These are phyloP conservation scores for Dynastes tityus DNA, from an alignment of 2,888 invertebrate species.

Conservation along the genomic window DNA sequence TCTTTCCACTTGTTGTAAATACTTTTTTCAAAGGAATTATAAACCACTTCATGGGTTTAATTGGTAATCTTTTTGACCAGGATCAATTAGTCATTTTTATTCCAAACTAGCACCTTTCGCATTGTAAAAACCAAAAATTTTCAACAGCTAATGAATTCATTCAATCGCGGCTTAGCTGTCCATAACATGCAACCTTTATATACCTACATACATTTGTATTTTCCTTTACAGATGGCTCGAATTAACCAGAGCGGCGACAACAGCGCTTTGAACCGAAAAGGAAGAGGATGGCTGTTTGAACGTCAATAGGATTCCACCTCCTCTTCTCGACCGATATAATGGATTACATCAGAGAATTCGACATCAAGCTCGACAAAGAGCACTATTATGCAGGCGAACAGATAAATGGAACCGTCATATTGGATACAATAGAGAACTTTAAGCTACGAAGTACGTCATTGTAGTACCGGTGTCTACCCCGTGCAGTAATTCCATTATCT, in stretches of 20 bases:
- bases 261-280: not conserved
- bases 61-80: too few species aligned
- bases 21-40: too few species aligned
- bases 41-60: too few species aligned
- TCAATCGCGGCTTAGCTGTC: not conserved
- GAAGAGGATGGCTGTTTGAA: constrained; percentile 2
- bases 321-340: constrained; percentile 66
- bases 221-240: constrained; percentile 7
- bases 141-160: too few species aligned
- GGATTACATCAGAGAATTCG: constrained; percentile 86
- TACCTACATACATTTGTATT: not conserved
- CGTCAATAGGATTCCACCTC: constrained; percentile 13
- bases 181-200: not conserved
- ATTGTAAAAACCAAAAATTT: too few species aligned
- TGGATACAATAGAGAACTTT: constrained; percentile 83
- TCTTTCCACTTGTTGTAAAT: too few species aligned
- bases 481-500: not conserved
- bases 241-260: constrained; percentile 5
- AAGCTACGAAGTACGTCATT: constrained; percentile 78
- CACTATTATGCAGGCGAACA: constrained; percentile 84
- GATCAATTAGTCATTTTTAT: too few species aligned
- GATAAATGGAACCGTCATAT: constrained; percentile 78
- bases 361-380: constrained; percentile 83
- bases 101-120: too few species aligned
- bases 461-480: not conserved